Evolutionary conservation across 2,797 vertebrate species (phyloP).

Genomic region (Tachyglossus aculeatus): DNA sequence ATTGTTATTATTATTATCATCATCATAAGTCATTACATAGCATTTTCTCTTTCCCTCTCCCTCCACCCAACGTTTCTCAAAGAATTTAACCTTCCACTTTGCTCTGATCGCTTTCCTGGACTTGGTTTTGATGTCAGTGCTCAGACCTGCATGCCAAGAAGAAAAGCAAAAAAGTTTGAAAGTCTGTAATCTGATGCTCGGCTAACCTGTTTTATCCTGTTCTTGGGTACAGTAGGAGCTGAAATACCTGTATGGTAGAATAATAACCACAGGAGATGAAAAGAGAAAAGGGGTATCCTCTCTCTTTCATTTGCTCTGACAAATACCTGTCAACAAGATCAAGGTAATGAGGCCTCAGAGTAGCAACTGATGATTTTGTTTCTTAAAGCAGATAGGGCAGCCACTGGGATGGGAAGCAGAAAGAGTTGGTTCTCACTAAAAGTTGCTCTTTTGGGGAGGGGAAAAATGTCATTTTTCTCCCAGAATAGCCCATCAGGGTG

Average conservation of each 20-base stretch:
- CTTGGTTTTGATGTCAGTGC: slow-evolving; percentile 49
- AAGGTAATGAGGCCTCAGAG: not conserved
- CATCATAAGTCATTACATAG: too few relatives aligned
- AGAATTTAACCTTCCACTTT: not conserved
- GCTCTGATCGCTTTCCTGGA: slow-evolving; percentile 11
- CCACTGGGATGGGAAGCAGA: not conserved
- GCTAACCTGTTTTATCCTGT: slow-evolving; percentile 75
- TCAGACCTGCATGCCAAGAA: slow-evolving; percentile 67
- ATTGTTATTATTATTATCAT: too few relatives aligned
- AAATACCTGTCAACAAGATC: slow-evolving; percentile 31
- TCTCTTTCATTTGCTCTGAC: slow-evolving; percentile 19
- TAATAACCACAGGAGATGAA: slow-evolving; percentile 50
- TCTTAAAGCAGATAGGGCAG: not conserved
- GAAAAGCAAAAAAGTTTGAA: slow-evolving; percentile 61
- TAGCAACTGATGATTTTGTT: not conserved
- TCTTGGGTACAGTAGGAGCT: slow-evolving; percentile 47
- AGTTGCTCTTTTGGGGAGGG: too few relatives aligned
- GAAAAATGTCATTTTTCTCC: too few relatives aligned
- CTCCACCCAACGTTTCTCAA: not conserved
- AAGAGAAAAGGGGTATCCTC: slow-evolving; percentile 17
- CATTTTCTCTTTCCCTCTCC: not conserved
- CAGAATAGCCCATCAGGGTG: too few relatives aligned
- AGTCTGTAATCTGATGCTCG: slow-evolving; percentile 70
- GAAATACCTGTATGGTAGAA: slow-evolving; percentile 59
- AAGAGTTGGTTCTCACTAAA: too few relatives aligned